A percentile compares a stretch with the other conserved stretches of the same genome.
phyloP scores from a whole-genome alignment of 1,140 invertebrate genomes.

The Limonius californicus region DNA sequence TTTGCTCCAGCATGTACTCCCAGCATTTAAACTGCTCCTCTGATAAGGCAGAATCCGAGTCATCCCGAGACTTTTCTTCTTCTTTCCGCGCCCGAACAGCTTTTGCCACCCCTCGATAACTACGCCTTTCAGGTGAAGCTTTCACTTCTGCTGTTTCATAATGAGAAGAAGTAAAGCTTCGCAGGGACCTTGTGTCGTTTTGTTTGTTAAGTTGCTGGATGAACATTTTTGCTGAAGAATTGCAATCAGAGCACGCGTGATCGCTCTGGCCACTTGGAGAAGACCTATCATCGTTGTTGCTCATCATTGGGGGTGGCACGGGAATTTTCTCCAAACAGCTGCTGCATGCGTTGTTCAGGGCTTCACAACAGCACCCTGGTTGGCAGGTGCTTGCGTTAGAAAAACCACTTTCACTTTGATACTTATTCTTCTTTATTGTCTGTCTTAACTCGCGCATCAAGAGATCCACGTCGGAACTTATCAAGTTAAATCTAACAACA shows the following conservation, averaged over 20 bases:
- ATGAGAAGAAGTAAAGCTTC: slow-evolving; percentile 41
- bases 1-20: slow-evolving; percentile 91
- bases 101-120: slow-evolving; percentile 55
- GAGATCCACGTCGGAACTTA: slow-evolving; percentile 63
- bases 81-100: slow-evolving; percentile 53
- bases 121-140: slow-evolving; percentile 49
- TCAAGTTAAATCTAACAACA: slow-evolving; percentile 64
- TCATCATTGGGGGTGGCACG: slow-evolving; percentile 46
- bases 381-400: slow-evolving; percentile 52
- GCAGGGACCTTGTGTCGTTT: slow-evolving; percentile 39
- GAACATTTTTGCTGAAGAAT: slow-evolving; percentile 48
- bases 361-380: slow-evolving; percentile 60
- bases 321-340: slow-evolving; percentile 49
- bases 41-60: slow-evolving; percentile 59
- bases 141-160: slow-evolving; percentile 44
- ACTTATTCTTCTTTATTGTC: slow-evolving; percentile 58
- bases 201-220: slow-evolving; percentile 43
- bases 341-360: slow-evolving; percentile 55
- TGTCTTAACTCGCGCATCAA: slow-evolving; percentile 73
- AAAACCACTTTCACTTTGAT: slow-evolving; percentile 43
- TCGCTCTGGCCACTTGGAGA: slow-evolving; percentile 82
- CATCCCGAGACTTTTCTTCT: slow-evolving; percentile 52
- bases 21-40: slow-evolving; percentile 89
- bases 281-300: slow-evolving; percentile 59
- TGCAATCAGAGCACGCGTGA: slow-evolving; percentile 58